These are phyloP conservation scores for Plecturocebus donacophilus DNA, from an alignment of 2,113 vertebrate genomes.

Conservation along the genomic window DNA sequence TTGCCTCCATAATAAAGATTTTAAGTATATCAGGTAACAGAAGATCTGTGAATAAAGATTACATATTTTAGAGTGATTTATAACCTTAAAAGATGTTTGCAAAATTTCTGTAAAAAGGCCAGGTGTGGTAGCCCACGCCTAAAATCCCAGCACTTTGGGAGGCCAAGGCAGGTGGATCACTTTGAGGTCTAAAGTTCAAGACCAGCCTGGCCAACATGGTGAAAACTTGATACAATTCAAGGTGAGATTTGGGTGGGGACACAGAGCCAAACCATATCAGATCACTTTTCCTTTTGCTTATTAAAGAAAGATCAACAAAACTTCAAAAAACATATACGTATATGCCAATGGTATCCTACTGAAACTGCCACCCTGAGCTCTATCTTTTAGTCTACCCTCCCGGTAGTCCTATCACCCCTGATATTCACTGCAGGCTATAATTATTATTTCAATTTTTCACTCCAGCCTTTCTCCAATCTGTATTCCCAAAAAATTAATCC, in stretches of 20 bases:
- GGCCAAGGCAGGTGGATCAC: too few relatives aligned
- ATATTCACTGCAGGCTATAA: neutral
- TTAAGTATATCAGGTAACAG: neutral
- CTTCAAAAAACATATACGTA: neutral
- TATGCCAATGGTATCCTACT: rapidly evolving
- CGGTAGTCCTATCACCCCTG: rapidly evolving
- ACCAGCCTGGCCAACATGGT: too few relatives aligned
- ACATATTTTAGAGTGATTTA: neutral
- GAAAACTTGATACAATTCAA: too few relatives aligned
- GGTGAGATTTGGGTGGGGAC: too few relatives aligned
- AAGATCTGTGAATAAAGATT: neutral
- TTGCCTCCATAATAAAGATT: neutral
- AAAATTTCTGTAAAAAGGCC: neutral
- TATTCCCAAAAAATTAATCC: neutral
- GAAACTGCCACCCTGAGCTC: neutral
- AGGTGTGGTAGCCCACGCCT: too few relatives aligned
- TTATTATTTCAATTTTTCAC: neutral
- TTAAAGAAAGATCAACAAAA: neutral
- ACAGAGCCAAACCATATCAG: too few relatives aligned
- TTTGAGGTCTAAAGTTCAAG: too few relatives aligned
- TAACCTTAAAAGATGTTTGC: neutral
- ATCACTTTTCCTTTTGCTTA: neutral
- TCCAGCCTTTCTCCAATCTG: neutral
- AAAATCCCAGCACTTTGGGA: too few relatives aligned
- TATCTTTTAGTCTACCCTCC: neutral